Conservation (phyloP, 2,797 vertebrate genomes). For the Acropternis orthonyx region DNA sequence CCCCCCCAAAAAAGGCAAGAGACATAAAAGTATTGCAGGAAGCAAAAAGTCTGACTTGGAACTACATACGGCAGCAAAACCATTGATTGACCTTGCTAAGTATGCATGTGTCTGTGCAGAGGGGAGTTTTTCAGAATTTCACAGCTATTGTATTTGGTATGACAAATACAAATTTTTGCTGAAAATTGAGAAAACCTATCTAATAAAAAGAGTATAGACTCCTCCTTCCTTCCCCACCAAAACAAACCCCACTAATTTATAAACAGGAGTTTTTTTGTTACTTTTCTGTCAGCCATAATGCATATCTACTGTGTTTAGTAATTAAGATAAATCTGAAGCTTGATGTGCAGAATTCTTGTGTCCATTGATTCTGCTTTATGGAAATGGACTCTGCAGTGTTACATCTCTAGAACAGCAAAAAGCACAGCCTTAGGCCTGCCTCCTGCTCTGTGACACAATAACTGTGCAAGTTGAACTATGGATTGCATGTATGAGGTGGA, state of each 20-base stretch:
- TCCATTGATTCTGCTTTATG: neutral
- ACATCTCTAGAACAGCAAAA: neutral
- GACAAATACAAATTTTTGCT: neutral
- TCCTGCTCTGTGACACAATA: neutral
- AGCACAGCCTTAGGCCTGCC: neutral
- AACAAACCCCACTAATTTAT: neutral
- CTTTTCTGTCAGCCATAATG: neutral
- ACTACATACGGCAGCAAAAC: conserved; percentile 70
- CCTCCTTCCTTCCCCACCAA: neutral
- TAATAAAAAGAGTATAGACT: neutral
- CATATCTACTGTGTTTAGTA: neutral
- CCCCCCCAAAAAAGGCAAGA: conserved; percentile 78
- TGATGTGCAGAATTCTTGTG: neutral
- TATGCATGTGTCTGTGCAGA: neutral
- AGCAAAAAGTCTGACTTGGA: conserved; percentile 79
- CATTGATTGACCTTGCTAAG: neutral
- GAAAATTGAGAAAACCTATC: neutral
- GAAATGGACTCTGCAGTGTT: neutral
- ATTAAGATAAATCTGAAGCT: neutral
- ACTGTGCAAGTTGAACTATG: neutral
- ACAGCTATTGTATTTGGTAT: neutral
- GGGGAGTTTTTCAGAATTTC: neutral
- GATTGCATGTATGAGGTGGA: neutral
- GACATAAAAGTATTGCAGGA: conserved; percentile 77
- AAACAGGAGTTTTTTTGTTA: neutral